Evolutionary conservation across 2,113 vertebrate species (phyloP), one percentile per base, ranked within the genome.

Genomic region (Mus spicilegus): DNA sequence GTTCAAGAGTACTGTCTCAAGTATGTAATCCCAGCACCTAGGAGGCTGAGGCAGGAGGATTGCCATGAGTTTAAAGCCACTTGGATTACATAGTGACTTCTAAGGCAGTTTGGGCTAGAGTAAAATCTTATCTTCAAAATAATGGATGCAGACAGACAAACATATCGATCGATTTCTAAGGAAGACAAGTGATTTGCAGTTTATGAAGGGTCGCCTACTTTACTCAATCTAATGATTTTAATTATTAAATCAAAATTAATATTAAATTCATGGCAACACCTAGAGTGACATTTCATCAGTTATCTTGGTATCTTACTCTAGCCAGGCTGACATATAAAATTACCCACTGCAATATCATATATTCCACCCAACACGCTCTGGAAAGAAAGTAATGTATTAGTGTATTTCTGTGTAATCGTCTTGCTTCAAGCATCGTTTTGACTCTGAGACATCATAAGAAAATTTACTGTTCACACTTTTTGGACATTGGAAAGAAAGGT

Each of bases 251-350:
- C 33, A 61, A 72, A 65, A 56, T 39, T 58, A 69, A 65, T 33
- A 56, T 80, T 49, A 95, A 54, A 78, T 7, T 94, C 36, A 65
- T 16, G 69, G 30, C 24, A 49, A 95, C 22, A 82, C 72, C 28
- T 77, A 67, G 51, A 81, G n/a, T 36, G 14, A 3, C 65, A 20
- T 91, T 67, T 80, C 67, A 77, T 14, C 73, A 89, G 77, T 76
- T 77, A 54, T 11, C 58, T 80, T 24, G 30, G n/a, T 28, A 77
- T 81, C 1, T 14, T 10, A 46, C 33, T 54, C 77, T 63, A 36
- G 56, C 22, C 30, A 93, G 80, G 12, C 24, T 56, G 42, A 93
- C 20, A n/a, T 33, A 81, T 85, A 77, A 92, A 95, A 85, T 85
- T 65, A 80, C 54, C 65, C 12, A 88, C 28, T 24, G 36, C 33